Base-by-base conservation (phyloP, 1,140 invertebrate genomes). In the Cydia strobilella region DNA sequence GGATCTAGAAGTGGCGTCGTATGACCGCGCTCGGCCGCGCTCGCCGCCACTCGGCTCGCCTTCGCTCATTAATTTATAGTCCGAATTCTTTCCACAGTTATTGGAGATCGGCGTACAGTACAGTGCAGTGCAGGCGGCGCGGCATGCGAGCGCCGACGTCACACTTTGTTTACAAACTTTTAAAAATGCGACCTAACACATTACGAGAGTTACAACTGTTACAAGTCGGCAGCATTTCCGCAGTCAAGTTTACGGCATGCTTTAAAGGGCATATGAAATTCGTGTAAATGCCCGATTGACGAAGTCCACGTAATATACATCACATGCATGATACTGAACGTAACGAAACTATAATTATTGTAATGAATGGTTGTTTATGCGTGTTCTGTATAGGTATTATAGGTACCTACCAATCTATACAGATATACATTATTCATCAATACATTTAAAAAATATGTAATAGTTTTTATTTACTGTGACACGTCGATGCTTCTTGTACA, bases 1-100 rank as follows among this genome's bases (percentile, higher is more conserved):
- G 84, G 80, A 81, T 80, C 83, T 86, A 86, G 83, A 84, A 87
- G 86, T 86, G 83, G 85, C 85, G 85, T 88, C 83, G 85, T 86
- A 78, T 88, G 86, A 87, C 85, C 84, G 84, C 81, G 80, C 85
- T 86, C 86, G 86, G 71, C 79, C 80, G 74, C 77, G 76, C 76
- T 83, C 78, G 79, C 75, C 35, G 27, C 48, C 69, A 74, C 75
- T 78, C 77, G 77, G 76, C 75, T 80, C 76, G 74, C 71, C 77
- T 72, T 74, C 75, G 71, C 79, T 62, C 51, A 76, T 42, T 73
- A 74, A 74, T 76, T 79, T 73, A 78, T 77, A 69, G 74, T 75
- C 76, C 77, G 69, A 77, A 85, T 85, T 80, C 75, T 83, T 83
- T 80, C 71, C 42, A 78, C 66, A 74, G 71, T 79, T 77, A 84